Evolutionary conservation across 2,888 invertebrate genomes (phyloP).

Genomic region (Gymnosoma rotundatum): DNA sequence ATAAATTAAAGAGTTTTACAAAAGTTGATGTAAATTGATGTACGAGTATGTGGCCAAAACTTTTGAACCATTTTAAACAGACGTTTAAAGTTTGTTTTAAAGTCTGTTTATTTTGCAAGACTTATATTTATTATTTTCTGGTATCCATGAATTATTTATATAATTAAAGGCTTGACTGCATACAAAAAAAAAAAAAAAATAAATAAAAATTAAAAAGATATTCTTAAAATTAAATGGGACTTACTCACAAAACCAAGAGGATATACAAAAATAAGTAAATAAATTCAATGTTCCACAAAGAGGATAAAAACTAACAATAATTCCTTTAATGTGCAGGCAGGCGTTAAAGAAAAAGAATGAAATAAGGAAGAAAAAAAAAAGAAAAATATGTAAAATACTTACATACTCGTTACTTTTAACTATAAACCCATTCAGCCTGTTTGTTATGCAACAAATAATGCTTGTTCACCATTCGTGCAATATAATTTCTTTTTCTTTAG

Average conservation of each 20-base stretch:
- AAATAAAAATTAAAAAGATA: not conserved
- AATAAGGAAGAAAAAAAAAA: slow-evolving; percentile 1
- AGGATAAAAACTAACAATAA: not conserved
- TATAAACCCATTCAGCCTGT: slow-evolving; percentile 55
- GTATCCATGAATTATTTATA: not conserved
- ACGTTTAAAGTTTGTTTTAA: too few relatives aligned
- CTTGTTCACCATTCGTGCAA: slow-evolving; percentile 45
- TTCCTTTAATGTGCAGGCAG: slow-evolving; percentile 37
- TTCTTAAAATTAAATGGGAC: not conserved
- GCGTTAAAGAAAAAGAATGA: slow-evolving; percentile 38
- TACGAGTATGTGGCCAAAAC: too few relatives aligned
- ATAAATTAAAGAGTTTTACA: too few relatives aligned
- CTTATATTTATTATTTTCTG: not conserved
- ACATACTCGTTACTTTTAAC: slow-evolving; percentile 2
- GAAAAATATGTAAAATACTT: slow-evolving; percentile 1
- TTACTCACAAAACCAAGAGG: not conserved
- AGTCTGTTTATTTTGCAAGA: not conserved
- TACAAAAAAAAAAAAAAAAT: not conserved
- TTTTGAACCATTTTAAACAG: too few relatives aligned
- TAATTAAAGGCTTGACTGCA: not conserved
- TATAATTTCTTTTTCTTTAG: slow-evolving; percentile 18
- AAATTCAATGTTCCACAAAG: slow-evolving; percentile 13
- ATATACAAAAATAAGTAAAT: slow-evolving; percentile 9
- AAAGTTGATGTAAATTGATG: too few relatives aligned
- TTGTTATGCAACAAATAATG: slow-evolving; percentile 67